Evolutionary conservation across 1,140 invertebrate species (phyloP).

Genomic region (Drosophila nannoptera): DNA sequence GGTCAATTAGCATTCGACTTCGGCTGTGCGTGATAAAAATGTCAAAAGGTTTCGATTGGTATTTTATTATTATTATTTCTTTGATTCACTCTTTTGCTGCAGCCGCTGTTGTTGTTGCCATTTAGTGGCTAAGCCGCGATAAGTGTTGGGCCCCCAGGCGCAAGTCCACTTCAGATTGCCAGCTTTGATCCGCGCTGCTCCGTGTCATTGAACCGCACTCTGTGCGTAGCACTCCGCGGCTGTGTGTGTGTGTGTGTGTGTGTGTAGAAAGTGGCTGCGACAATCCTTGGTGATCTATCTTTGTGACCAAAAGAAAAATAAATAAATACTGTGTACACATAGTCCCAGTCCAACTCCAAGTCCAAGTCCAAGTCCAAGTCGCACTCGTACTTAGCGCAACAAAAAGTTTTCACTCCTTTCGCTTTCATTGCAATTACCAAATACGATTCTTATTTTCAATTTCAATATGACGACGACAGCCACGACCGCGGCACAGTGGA

Average conservation of each 20-base stretch:
- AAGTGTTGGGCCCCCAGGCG: slow-evolving; percentile 59
- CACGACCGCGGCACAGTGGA: slow-evolving; percentile 50
- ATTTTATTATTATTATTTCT: no score
- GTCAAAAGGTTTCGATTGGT: slow-evolving; percentile 75
- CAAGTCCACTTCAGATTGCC: slow-evolving; percentile 49
- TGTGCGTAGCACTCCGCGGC: neutral
- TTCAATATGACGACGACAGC: slow-evolving; percentile 76
- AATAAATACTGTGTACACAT: slow-evolving; percentile 33
- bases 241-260: slow-evolving; percentile 21
- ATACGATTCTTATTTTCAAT: slow-evolving; percentile 78
- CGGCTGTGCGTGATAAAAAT: slow-evolving; percentile 70
- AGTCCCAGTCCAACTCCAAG: neutral
- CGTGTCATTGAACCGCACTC: slow-evolving; percentile 62
- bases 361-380: slow-evolving; percentile 9
- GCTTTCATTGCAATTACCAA: slow-evolving; percentile 77
- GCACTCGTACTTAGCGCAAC: slow-evolving; percentile 24
- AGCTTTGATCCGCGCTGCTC: slow-evolving; percentile 33
- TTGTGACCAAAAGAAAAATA: slow-evolving; percentile 61
- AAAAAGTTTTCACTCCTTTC: slow-evolving; percentile 74
- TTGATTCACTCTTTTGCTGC: no score
- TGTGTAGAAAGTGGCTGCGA: slow-evolving; percentile 66
- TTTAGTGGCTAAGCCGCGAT: slow-evolving; percentile 60
- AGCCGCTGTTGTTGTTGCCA: slow-evolving; percentile 61
- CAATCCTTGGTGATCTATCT: slow-evolving; percentile 75
- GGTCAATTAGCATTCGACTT: slow-evolving; percentile 70